phyloP scores from a whole-genome alignment of 2,797 vertebrate genomes.

The Sebastes itinus region DNA sequence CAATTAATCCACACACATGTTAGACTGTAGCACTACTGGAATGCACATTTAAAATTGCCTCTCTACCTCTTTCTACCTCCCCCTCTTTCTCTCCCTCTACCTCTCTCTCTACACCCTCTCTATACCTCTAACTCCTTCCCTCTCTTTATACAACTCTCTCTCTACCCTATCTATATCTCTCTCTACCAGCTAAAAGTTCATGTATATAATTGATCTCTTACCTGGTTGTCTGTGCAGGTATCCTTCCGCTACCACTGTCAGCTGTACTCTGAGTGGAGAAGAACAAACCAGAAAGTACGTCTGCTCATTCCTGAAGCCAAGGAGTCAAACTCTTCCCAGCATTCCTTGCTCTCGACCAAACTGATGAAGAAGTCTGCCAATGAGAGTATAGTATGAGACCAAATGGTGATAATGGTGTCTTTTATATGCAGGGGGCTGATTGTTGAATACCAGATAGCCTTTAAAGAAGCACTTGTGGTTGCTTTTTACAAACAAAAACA shows the following conservation, averaged over 20 bases:
- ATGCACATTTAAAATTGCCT: neutral
- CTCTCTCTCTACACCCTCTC: no score
- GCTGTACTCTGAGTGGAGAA: conserved; percentile 95
- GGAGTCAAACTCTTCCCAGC: conserved; percentile 83
- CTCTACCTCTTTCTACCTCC: no score
- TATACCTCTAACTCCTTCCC: no score
- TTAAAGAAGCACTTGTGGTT: conserved; percentile 44
- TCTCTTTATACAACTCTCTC: no score
- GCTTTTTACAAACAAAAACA: conserved; percentile 10
- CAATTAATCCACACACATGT: neutral
- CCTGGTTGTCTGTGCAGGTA: conserved; percentile 76
- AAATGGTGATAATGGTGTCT: conserved; percentile 9
- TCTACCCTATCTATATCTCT: no score
- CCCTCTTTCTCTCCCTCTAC: no score
- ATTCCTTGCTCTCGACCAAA: conserved; percentile 88
- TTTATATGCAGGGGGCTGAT: conserved; percentile 39
- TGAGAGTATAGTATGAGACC: conserved; percentile 91
- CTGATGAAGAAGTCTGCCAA: conserved; percentile 89
- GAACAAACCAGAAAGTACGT: conserved; percentile 94
- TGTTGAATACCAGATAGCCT: conserved; percentile 48
- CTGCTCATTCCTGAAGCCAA: conserved; percentile 88
- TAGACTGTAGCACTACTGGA: neutral
- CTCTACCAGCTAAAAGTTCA: no score
- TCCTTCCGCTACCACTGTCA: conserved; percentile 98
- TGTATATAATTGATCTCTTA: neutral